These are phyloP conservation scores for Propithecus perrieri DNA, from an alignment of 2,797 vertebrate genomes.

Conservation along the genomic window DNA sequence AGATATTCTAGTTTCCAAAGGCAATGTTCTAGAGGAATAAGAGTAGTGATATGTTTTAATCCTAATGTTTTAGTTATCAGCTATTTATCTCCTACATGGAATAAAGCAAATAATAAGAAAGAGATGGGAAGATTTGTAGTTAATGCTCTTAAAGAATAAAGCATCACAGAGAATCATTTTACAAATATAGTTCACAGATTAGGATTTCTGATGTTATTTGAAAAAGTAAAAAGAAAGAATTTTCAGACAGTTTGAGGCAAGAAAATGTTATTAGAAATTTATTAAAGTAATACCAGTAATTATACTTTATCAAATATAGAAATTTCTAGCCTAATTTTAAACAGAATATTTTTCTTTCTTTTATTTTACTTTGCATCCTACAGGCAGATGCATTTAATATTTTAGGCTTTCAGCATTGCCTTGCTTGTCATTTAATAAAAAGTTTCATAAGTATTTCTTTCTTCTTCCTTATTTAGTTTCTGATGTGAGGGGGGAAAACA, in stretches of 20 bases:
- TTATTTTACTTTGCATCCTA: background rate
- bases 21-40: background rate
- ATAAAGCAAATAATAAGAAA: background rate
- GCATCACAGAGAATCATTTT: background rate
- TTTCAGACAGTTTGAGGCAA: background rate
- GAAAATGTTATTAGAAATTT: background rate
- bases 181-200: background rate
- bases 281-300: slow-evolving; percentile 12
- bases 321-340: background rate
- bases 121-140: background rate
- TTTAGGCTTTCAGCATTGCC: background rate
- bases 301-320: background rate
- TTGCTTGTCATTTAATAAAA: background rate
- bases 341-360: background rate
- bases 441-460: background rate
- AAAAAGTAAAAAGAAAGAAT: background rate
- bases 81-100: background rate
- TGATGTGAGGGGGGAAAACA: background rate
- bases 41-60: background rate
- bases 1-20: background rate
- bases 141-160: background rate
- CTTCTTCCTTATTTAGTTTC: background rate
- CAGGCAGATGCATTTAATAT: background rate
- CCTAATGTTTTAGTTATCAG: background rate
- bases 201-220: slow-evolving; percentile 1